Base-by-base conservation (phyloP, 2,888 invertebrate species). In the Carpatolechia fugitivella region DNA sequence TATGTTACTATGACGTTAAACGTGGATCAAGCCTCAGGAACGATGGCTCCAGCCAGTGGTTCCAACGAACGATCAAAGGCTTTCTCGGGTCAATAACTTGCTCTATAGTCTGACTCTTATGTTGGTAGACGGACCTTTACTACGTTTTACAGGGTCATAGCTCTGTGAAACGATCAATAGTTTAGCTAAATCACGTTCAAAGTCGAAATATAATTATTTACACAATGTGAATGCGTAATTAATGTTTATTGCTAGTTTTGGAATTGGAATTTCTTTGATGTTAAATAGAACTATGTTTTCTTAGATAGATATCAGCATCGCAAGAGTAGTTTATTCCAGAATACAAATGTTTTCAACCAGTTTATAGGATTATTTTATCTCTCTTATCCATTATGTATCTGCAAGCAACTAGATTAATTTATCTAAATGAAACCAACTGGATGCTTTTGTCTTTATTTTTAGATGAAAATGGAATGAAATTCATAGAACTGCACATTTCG, bases 11-110 rank as follows among this genome's bases (percentile, higher is more conserved):
- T 48, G 31, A 48, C 47, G 31, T 31, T 8, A 35, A 8, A 10
- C 35, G 59, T 24, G 63, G 57, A 69, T 69, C 69, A 68, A 65
- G 64, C 63, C 55, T 64, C 63, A 65, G 47, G 53, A 55, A 52
- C 55, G 44, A 24, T 44, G 40, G 40, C 44, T 44, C 41, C 41
- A 41, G 38, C 38, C n/a, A n/a, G n/a, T n/a, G n/a, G n/a, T n/a
- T n/a, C n/a, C n/a, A n/a, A 33, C 33, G 40, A 36, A 54, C 66
- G 59, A 67, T 67, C 67, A 67, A 67, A 67, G 65, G 63, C 62
- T 57, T 54, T 31, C 56, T 55, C 54, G 58, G 57, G 31, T 58
- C 52, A 60, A 54, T 57, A 52, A 54, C 40, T 40, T 41, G 55
- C 49, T 50, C 51, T 44, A 44, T 44, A 44, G 29, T 24, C 29